Evolutionary conservation across 2,888 invertebrate genomes (phyloP).

Genomic region (Crossocerus cetratus): DNA sequence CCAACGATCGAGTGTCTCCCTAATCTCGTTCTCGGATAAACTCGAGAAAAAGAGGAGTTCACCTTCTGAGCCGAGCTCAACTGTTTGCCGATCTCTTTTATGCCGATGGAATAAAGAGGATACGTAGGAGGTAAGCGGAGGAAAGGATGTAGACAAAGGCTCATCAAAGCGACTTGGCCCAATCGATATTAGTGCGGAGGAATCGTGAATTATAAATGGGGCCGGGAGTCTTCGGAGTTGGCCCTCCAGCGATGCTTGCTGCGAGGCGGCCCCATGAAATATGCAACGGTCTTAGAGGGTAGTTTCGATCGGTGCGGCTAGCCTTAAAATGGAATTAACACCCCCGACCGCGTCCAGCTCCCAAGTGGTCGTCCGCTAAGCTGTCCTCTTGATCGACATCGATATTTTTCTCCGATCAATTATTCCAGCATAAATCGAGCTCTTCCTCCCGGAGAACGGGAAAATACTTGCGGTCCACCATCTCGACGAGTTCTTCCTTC

Average conservation of each 20-base stretch:
- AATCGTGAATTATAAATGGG: conserved; percentile 68
- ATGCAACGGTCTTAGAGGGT: conserved; percentile 74
- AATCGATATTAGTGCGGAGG: conserved; percentile 63
- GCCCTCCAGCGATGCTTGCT: conserved; percentile 45
- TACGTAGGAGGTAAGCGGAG: neutral
- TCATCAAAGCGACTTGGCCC: conserved; percentile 54
- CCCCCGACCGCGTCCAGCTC: conserved; percentile 39
- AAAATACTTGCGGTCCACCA: no score
- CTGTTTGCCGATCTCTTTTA: no score
- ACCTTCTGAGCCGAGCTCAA: neutral
- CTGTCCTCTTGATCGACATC: conserved; percentile 52
- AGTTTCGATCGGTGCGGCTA: conserved; percentile 63
- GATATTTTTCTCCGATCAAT: conserved; percentile 19
- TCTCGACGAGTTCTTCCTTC: conserved; percentile 3
- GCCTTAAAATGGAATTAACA: conserved; percentile 72
- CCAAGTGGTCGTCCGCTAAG: conserved; percentile 29
- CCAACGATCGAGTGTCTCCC: neutral
- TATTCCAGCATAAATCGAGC: no score
- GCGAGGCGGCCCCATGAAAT: conserved; percentile 67
- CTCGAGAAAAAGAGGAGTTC: neutral
- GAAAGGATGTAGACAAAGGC: conserved; percentile 33
- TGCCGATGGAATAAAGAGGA: no score
- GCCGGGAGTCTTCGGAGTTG: conserved; percentile 61
- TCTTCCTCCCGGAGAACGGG: no score
- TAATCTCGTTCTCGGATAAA: neutral